phyloP scores from a whole-genome alignment of 2,888 invertebrate genomes.

The Epinotia demarniana region DNA sequence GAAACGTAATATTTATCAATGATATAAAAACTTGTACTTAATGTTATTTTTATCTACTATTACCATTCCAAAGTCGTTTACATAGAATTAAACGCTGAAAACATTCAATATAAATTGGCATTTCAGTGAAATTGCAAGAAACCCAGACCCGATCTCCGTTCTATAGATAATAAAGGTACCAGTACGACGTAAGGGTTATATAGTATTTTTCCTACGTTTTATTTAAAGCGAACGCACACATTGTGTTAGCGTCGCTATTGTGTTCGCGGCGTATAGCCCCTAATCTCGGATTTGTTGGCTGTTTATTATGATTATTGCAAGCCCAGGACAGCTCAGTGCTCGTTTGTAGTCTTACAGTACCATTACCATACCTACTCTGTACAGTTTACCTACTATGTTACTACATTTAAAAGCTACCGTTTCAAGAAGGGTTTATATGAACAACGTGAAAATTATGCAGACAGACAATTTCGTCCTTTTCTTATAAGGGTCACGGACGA shows the following conservation, averaged over 20 bases:
- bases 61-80: too few species aligned
- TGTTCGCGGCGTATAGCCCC: conserved; percentile 36
- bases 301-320: conserved; percentile 49
- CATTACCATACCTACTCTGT: conserved; percentile 18
- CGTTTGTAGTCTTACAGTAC: conserved; percentile 25
- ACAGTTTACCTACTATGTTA: conserved; percentile 20
- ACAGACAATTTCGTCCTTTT: too few species aligned
- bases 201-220: conserved; percentile 19
- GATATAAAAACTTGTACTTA: too few species aligned
- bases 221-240: conserved; percentile 35
- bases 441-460: too few species aligned
- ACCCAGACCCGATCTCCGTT: neutral
- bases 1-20: too few species aligned
- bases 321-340: conserved; percentile 39
- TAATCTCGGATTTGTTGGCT: conserved; percentile 46
- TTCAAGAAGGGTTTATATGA: neutral
- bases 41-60: too few species aligned
- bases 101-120: neutral
- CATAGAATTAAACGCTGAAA: neutral
- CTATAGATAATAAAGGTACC: neutral
- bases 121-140: conserved; percentile 2
- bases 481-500: too few species aligned
- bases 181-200: conserved; percentile 5
- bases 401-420: conserved; percentile 8
- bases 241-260: conserved; percentile 30